Evolutionary conservation across 1,140 invertebrate genomes (phyloP), one percentile per base, ranked within the genome.

Genomic region (Whitmania pigra): DNA sequence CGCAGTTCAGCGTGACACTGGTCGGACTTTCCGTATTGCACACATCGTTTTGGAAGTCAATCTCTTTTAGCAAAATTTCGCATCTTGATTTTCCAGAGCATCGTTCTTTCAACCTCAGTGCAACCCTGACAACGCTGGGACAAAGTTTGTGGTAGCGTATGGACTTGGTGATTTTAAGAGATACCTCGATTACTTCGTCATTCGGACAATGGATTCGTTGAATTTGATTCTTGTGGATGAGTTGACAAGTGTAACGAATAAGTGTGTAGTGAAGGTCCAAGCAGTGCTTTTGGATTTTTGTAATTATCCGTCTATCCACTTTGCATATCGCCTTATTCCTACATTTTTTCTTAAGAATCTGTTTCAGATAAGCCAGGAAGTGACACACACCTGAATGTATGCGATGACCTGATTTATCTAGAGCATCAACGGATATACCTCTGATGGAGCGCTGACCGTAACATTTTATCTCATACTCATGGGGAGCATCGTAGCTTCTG

Each of bases 41-140:
- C 1, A 7, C 0, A n/a, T 63, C 57, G 57, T 7, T 63, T n/a
- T 63, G 22, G 22, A 63, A 13, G 29, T 63, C 57, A 63, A 63
- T 63, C 29, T 63, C 57, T 25, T 13, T 63, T 63, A 25, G 6
- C 57, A 63, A 13, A 15, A 63, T 31, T 31, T 63, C 57, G 29
- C 57, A 63, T 2, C 57, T 63, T 31, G 57, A 25, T 22, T 18
- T 63, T 63, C 57, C 57, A n/a, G 57, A 49, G 15, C 57, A 63
- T 25, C 57, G 57, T 18, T 22, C 22, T 31, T 25, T 63, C 57
- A 63, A 18, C 15, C 29, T 63, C 57, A 63, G 29, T 6, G 29
- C 57, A 22, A 20, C 9, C 15, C 15, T 63, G 4, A 22, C 29
- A 22, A 31, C 22, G 22, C 57, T 22, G 11, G 22, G 22, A 31